These are phyloP conservation scores for Mesorhabditis spiculigera DNA, from an alignment of 2,888 invertebrate species.

Conservation along the genomic window DNA sequence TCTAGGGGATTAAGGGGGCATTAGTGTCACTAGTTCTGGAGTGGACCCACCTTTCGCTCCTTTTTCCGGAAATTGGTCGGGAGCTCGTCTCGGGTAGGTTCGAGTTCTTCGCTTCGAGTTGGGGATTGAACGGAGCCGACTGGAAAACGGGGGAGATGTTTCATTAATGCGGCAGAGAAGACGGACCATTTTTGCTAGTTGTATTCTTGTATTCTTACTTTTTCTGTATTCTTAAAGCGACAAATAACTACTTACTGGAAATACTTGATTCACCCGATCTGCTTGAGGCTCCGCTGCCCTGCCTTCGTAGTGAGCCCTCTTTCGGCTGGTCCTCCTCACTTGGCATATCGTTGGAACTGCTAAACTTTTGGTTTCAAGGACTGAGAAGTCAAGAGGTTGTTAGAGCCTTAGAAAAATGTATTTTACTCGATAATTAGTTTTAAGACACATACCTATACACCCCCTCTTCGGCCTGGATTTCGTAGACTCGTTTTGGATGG, in stretches of 20 bases:
- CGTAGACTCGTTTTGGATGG: constrained; percentile 1
- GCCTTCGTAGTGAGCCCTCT: background rate
- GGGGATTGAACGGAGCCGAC: too few species aligned
- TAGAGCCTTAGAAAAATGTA: background rate
- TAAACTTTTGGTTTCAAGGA: background rate
- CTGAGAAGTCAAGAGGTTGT: background rate
- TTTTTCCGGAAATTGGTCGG: constrained; percentile 2
- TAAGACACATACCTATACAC: background rate
- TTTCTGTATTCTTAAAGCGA: background rate
- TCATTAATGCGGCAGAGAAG: background rate
- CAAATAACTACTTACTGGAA: background rate
- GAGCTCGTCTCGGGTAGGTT: background rate
- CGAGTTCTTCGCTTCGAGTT: too few species aligned
- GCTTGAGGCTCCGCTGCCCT: background rate
- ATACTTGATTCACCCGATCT: background rate
- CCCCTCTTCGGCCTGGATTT: constrained; percentile 5
- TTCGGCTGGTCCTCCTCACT: constrained; percentile 6
- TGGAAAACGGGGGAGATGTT: background rate
- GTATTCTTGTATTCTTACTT: background rate
- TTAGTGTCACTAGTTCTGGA: background rate
- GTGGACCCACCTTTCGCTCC: background rate
- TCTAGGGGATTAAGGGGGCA: background rate
- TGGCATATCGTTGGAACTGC: constrained; percentile 6
- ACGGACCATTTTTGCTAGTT: background rate
- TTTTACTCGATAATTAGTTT: background rate